phyloP scores from a whole-genome alignment of 2,113 vertebrate genomes.

The Oryctolagus cuniculus region DNA sequence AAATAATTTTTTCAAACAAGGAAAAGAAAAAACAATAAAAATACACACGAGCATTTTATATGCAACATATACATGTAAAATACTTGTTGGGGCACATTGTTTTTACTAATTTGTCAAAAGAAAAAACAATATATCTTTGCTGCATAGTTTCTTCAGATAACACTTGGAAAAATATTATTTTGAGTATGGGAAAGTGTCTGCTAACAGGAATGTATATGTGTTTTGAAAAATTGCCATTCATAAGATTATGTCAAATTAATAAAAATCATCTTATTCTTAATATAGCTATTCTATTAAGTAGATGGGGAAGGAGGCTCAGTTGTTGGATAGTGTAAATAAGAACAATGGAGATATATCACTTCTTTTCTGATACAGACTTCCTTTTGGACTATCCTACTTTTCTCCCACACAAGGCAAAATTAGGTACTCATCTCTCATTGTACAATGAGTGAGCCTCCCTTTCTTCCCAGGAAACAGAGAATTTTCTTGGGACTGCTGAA shows the following conservation, averaged over 20 bases:
- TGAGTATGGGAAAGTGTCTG: neutral
- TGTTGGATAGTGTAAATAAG: slow-evolving; percentile 26
- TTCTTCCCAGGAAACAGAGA: neutral
- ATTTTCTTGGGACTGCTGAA: neutral
- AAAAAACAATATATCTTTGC: neutral
- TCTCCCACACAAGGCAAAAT: neutral
- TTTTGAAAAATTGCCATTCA: neutral
- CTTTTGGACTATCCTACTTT: neutral
- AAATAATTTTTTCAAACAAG: neutral
- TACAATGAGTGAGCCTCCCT: neutral
- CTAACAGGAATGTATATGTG: neutral
- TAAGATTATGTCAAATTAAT: slow-evolving; percentile 23
- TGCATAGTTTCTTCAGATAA: slow-evolving; percentile 43
- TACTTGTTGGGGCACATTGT: neutral
- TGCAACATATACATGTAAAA: slow-evolving; percentile 3
- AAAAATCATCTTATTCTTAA: neutral
- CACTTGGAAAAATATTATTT: neutral
- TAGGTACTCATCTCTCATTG: neutral
- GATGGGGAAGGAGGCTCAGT: neutral
- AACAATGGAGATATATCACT: neutral
- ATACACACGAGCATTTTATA: neutral
- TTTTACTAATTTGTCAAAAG: slow-evolving; percentile 7
- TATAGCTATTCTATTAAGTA: neutral
- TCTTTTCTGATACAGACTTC: neutral
- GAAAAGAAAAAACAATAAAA: neutral